Evolutionary conservation across 2,113 vertebrate genomes (phyloP), one percentile per base, ranked within the genome.

Genomic region (Gracilinanus agilis): DNA sequence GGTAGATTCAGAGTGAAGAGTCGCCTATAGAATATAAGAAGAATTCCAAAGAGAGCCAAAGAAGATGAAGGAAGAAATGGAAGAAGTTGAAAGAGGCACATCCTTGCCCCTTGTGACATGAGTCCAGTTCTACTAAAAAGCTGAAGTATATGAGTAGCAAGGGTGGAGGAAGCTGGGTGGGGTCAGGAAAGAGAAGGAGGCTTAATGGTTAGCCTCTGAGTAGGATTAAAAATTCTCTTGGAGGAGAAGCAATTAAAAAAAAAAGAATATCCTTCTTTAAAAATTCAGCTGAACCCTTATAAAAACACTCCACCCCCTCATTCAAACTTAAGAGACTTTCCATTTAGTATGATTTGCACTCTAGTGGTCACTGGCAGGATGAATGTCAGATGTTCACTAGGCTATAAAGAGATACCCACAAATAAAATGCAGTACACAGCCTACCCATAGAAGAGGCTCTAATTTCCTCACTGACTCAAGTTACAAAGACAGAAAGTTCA

Each of bases 261-360:
- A 97, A 83, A 95, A 93, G 96, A 97, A 96, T 92, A 97, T 97
- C 94, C 95, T 97, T 40, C 16, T 97, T 97, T n/a, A 96, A 96
- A 97, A 97, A 96, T 95, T 93, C 61, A 96, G 92, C 93, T 93
- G 96, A 96, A 96, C 92, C 67, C 95, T 95, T 96, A 91, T 91
- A 96, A 96, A 95, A 97, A 97, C 96, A 96, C 95, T 97, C 96
- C 96, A 97, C 92, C 96, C 95, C 90, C 95, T 97, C 96, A 92
- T 93, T 90, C 91, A 94, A 90, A 54, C 58, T 97, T 95, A 96
- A 97, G 96, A 96, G 96, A 94, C 88, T 94, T 95, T 88, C 67
- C 94, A 96, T 96, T 96, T 90, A 93, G 96, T 91, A 97, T 95
- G 93, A 94, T 95, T 97, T 97, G 95, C 89, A 95, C 91, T 92